Conservation (phyloP, 2,888 invertebrate species). For the Mayetiola destructor region DNA sequence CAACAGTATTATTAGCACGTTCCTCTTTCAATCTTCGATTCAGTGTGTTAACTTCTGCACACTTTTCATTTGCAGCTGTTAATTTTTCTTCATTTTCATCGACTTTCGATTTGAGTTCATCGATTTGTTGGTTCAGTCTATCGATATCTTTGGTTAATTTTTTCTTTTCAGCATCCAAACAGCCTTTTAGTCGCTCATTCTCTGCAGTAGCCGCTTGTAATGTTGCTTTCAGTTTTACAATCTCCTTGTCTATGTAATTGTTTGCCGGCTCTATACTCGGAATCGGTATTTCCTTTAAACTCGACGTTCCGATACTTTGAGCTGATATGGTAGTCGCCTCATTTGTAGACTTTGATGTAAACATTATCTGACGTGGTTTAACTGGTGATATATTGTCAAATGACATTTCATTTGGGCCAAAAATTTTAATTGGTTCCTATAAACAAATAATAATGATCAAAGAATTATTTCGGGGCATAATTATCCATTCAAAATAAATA, state of each 20-base stretch:
- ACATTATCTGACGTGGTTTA: neutral
- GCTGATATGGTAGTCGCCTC: neutral
- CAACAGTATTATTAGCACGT: neutral
- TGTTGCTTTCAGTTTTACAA: neutral
- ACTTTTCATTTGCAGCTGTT: neutral
- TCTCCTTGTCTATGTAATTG: no score
- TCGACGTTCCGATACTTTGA: neutral
- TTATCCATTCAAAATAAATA: no score
- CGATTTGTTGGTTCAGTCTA: neutral
- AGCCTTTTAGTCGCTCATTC: neutral
- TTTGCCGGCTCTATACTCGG: no score
- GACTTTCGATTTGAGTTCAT: neutral
- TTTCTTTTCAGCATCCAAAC: neutral
- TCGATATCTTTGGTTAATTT: neutral
- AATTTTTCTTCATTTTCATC: neutral
- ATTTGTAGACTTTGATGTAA: neutral
- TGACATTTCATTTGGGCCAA: neutral
- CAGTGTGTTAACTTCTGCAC: neutral
- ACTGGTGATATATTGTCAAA: neutral
- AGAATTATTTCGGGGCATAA: neutral
- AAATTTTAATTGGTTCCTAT: neutral
- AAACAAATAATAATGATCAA: neutral
- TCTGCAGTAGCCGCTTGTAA: neutral
- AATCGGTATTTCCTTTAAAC: no score
- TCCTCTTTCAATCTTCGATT: neutral